Evolutionary conservation across 2,113 vertebrate species (phyloP).

Genomic region (Corvus moneduloides): DNA sequence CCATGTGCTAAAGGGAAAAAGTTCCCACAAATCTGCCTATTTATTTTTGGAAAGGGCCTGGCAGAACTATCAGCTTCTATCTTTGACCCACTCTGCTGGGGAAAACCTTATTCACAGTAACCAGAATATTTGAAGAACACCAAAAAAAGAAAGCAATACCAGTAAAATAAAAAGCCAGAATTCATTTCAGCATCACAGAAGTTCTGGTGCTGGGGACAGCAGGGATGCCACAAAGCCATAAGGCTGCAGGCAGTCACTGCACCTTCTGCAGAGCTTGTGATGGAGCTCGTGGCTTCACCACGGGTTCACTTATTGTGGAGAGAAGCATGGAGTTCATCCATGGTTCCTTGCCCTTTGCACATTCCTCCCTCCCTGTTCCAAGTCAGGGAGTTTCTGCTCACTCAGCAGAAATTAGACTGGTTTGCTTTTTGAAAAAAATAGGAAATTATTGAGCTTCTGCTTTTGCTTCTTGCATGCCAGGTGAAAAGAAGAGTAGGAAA

Average conservation of each 20-base stretch:
- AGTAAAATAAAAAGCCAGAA: background rate
- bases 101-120: background rate
- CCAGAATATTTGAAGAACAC: background rate
- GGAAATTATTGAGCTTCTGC: background rate
- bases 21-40: background rate
- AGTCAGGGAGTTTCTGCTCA: slow-evolving; percentile 9
- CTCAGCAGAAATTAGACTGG: slow-evolving; percentile 16
- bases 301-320: background rate
- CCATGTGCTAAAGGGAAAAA: background rate
- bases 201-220: background rate
- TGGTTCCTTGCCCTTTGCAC: background rate
- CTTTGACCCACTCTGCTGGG: background rate
- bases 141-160: background rate
- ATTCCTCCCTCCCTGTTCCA: background rate
- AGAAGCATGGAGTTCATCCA: background rate
- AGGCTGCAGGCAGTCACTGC: background rate
- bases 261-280: background rate
- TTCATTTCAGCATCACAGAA: background rate
- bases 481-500: background rate
- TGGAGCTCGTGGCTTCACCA: background rate
- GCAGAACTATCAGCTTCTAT: background rate
- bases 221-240: background rate
- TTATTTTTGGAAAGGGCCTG: slow-evolving; percentile 23
- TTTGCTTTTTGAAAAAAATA: background rate
- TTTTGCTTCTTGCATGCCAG: background rate